Evolutionary conservation across 2,113 vertebrate genomes (phyloP), one percentile per base, ranked within the genome.

Genomic region (Leucosticte australis): DNA sequence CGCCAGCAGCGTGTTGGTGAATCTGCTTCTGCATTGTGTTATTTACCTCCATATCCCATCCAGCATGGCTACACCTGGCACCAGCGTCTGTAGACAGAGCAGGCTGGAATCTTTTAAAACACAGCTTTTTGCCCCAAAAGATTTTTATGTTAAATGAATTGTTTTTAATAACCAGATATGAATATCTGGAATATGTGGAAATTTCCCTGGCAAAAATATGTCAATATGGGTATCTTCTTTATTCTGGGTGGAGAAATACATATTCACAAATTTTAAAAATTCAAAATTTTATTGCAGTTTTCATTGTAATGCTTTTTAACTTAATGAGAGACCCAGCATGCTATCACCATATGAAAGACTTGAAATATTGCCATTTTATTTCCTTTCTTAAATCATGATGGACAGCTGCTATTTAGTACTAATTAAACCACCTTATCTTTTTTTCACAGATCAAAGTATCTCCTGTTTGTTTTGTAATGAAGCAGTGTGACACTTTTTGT

Each of bases 391-490:
- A 95, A 91, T 94, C 89, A 91, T 84, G 89, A 97, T 57, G 57
- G 92, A 91, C 91, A 89, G 83, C 62, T 89, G 80, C 53, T 95
- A 91, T 79, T 84, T 92, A 79, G 84, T 73, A 92, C 92, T 92
- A 92, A 96, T 95, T 95, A 89, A 95, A 97, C 82, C 86, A 89
- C 65, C 93, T 95, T 96, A 95, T 95, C 89, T 95, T 96, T 96
- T 96, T 94, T 71, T 91, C 57, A 82, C 65, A 82, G 96, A 96
- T 96, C 96, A 96, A 95, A 95, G 94, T 87, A 78, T 87, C 95
- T 95, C 84, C 83, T 96, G 95, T 95, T 96, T 96, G 84, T 94
- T 96, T 97, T 91, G 95, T 87, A 96, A 96, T 92, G 89, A 94
- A 96, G 70, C 27, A 84, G 87, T 75, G 90, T 85, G 81, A 95